Conservation (phyloP, 1,140 invertebrate genomes). For the Drosophila repleta region DNA sequence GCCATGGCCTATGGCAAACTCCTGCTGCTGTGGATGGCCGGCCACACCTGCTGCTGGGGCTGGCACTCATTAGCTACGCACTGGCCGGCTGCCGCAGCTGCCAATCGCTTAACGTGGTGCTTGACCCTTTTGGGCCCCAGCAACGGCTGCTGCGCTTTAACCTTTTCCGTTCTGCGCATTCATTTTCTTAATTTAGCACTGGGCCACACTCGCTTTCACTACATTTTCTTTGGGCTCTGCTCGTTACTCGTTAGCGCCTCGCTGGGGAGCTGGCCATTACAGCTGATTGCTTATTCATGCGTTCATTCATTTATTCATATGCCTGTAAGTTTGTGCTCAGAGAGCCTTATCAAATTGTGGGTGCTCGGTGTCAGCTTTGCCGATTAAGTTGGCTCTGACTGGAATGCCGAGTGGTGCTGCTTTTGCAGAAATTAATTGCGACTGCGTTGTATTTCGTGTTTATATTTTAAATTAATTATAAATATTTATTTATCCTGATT, state of each 20-base stretch:
- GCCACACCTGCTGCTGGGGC: constrained; percentile 44
- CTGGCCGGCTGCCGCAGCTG: constrained; percentile 36
- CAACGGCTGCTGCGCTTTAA: constrained; percentile 36
- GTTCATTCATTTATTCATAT: constrained; percentile 80
- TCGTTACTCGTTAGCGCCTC: constrained; percentile 10
- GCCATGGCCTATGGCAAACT: constrained; percentile 10
- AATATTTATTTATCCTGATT: constrained; percentile 82
- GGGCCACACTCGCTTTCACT: constrained; percentile 16
- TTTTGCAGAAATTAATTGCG: constrained; percentile 72
- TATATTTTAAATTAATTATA: constrained; percentile 83
- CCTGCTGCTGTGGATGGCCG: constrained; percentile 12
- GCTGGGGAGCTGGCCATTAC: constrained; percentile 60
- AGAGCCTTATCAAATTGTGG: constrained; percentile 60
- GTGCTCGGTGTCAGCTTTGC: constrained; percentile 20
- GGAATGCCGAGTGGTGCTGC: not conserved
- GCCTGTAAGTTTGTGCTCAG: constrained; percentile 46
- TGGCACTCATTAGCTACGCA: constrained; percentile 66
- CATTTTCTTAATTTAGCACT: constrained; percentile 56
- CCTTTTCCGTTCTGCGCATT: constrained; percentile 36
- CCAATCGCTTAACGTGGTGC: constrained; percentile 19
- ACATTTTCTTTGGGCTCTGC: not conserved
- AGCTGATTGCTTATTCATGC: constrained; percentile 80
- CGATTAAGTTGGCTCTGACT: constrained; percentile 5
- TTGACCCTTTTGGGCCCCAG: constrained; percentile 34
- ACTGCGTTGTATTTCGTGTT: constrained; percentile 58